Conservation (phyloP, 2,113 vertebrate species). For the Forbesichthys agassizii region DNA sequence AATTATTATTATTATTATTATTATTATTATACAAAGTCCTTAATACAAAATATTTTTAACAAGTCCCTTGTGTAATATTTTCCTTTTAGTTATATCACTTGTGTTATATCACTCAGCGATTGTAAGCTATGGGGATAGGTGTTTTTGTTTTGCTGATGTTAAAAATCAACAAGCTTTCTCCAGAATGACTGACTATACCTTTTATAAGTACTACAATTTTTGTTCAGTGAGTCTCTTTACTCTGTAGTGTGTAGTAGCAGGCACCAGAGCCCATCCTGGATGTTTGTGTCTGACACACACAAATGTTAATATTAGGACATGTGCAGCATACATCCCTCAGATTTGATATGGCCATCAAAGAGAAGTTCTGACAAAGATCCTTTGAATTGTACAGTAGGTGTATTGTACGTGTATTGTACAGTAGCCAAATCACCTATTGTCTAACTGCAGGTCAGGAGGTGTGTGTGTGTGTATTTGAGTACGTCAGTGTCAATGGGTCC, state of each 20-base stretch:
- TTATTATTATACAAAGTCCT: no score
- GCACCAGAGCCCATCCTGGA: neutral
- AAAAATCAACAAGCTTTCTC: no score
- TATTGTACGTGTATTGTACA: slow-evolving; percentile 1
- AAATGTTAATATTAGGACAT: neutral
- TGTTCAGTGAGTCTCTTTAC: neutral
- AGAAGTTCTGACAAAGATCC: neutral
- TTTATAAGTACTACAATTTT: slow-evolving; percentile 6
- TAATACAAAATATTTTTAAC: neutral
- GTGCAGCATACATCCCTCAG: neutral
- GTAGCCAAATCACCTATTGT: neutral
- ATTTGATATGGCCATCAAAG: neutral
- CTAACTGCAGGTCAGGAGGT: neutral
- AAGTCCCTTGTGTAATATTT: no score
- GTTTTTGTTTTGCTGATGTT: no score
- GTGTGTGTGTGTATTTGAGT: neutral
- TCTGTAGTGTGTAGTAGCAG: no score
- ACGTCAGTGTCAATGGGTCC: slow-evolving; percentile 2
- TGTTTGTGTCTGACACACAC: neutral
- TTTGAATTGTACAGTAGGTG: neutral
- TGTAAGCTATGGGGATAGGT: no score
- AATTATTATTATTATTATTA: neutral
- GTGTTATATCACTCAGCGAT: no score
- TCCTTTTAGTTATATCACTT: no score
- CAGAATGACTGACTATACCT: neutral